Conservation (phyloP, 2,888 invertebrate species). For the Oligia fasciuncula region DNA sequence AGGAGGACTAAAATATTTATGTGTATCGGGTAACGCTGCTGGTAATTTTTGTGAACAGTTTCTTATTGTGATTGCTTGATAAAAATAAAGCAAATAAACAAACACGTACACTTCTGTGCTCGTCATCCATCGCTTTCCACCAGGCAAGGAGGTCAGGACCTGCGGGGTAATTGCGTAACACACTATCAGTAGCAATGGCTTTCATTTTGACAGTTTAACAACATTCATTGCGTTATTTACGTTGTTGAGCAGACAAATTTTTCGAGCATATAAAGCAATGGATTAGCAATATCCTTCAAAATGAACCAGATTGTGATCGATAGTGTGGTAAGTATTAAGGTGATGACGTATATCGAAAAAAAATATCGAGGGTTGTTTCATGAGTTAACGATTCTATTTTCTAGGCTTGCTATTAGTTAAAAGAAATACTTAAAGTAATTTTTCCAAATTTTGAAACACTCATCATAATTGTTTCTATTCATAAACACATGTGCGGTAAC, state of each 20-base stretch:
- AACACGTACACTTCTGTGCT: neutral
- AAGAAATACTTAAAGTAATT: neutral
- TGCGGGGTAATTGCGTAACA: no score
- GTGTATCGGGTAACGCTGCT: neutral
- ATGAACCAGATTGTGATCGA: no score
- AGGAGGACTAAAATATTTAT: constrained; percentile 1
- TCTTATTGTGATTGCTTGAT: neutral
- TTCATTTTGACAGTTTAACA: no score
- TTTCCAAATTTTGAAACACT: neutral
- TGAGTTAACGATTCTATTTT: neutral
- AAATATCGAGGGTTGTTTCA: no score
- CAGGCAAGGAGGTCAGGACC: neutral
- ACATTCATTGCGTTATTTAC: no score
- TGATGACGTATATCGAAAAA: no score
- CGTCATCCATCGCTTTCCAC: neutral
- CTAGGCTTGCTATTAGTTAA: neutral
- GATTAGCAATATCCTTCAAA: no score
- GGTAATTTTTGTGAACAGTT: constrained; percentile 18
- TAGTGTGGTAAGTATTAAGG: no score
- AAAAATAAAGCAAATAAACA: neutral
- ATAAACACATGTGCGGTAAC: constrained; percentile 25
- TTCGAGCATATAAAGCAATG: no score
- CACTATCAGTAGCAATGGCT: no score
- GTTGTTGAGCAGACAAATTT: no score
- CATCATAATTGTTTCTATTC: constrained; percentile 4